These are phyloP conservation scores for Coilia nasus DNA, from an alignment of 2,797 vertebrate genomes.

Conservation along the genomic window DNA sequence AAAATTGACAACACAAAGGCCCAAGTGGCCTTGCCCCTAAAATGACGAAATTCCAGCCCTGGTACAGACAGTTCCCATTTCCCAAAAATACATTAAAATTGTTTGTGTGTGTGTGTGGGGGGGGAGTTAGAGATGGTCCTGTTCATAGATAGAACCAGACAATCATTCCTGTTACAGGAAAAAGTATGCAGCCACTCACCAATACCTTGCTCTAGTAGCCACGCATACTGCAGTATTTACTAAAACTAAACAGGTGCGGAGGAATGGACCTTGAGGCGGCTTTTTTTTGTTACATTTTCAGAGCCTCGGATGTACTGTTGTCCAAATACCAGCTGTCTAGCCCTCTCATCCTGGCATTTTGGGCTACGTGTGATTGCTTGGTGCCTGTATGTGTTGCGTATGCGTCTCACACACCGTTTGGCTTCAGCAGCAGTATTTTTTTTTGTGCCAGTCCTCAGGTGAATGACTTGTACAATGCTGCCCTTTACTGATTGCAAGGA, in stretches of 20 bases:
- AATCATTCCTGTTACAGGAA: no score
- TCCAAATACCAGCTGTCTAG: neutral
- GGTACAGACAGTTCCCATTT: no score
- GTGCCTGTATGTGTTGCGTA: neutral
- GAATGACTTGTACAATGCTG: neutral
- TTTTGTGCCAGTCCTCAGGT: neutral
- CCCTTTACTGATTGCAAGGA: constrained; percentile 6
- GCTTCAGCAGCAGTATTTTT: no score
- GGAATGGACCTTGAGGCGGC: neutral
- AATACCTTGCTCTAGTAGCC: neutral
- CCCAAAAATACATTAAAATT: no score
- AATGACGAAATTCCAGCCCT: no score
- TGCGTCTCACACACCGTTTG: no score
- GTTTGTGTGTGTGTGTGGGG: no score
- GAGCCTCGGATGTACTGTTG: neutral
- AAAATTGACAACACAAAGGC: no score
- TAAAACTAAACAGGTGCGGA: neutral
- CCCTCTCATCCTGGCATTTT: neutral
- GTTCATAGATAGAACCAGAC: no score
- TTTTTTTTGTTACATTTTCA: neutral
- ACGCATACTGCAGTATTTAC: neutral
- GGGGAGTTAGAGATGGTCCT: no score
- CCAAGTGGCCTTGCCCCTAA: no score
- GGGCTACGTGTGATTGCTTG: neutral
- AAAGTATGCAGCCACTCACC: neutral